Evolutionary conservation across 2,113 vertebrate genomes (phyloP).

Genomic region (Vulpes vulpes): DNA sequence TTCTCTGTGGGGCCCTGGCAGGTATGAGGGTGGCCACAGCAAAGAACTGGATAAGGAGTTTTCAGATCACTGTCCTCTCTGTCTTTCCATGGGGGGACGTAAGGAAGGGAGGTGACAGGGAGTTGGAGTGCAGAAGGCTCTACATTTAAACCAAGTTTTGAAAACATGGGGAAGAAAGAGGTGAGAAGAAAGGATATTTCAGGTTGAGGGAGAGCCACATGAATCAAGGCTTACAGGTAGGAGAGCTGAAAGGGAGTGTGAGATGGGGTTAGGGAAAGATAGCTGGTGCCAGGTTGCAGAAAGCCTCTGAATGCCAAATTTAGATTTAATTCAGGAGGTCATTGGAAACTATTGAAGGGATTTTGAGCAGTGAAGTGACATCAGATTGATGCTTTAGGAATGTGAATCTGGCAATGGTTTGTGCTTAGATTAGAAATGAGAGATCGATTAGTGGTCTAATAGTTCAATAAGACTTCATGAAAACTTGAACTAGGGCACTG

Average conservation of each 20-base stretch:
- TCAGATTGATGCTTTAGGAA: background rate
- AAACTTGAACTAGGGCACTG: background rate
- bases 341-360: background rate
- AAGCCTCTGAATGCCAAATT: background rate
- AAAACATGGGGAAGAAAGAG: background rate
- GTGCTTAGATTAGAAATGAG: slow-evolving; percentile 31
- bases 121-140: background rate
- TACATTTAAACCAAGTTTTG: slow-evolving; percentile 10
- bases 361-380: slow-evolving; percentile 38
- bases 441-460: background rate
- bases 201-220: background rate
- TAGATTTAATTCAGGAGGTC: slow-evolving; percentile 21
- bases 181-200: background rate
- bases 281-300: background rate
- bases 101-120: background rate
- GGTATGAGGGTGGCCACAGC: background rate
- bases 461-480: background rate
- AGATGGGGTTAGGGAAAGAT: background rate
- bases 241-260: background rate
- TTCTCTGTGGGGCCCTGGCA: background rate
- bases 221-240: background rate
- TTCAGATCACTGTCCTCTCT: background rate
- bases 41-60: background rate
- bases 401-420: slow-evolving; percentile 12
- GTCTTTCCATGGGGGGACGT: background rate